These are phyloP conservation scores for Pelodiscus sinensis DNA, from an alignment of 2,113 vertebrate species.

Conservation along the genomic window DNA sequence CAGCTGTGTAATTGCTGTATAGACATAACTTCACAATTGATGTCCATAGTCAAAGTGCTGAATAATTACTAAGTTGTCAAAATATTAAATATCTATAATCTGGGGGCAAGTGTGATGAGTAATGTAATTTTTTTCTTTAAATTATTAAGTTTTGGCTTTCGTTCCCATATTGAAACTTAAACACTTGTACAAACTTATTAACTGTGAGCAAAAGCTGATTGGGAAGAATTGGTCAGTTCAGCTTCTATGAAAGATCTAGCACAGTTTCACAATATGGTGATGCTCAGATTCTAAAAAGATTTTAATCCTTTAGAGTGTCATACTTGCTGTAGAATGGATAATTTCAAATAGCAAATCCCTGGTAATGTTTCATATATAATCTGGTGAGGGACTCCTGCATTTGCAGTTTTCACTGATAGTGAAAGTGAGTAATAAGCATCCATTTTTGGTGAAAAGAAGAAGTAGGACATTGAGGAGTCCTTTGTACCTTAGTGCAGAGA, in stretches of 20 bases:
- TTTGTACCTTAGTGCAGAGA: neutral
- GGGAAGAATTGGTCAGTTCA: neutral
- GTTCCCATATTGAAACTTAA: conserved; percentile 27
- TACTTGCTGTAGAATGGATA: neutral
- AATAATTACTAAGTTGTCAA: conserved; percentile 33
- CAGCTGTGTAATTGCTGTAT: neutral
- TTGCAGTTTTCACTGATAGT: neutral
- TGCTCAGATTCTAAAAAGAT: neutral
- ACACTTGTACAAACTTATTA: conserved; percentile 48
- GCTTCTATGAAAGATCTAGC: neutral
- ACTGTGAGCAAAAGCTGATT: neutral
- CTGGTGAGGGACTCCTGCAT: neutral
- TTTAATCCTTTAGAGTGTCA: neutral
- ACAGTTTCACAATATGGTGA: neutral
- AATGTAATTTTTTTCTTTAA: conserved; percentile 4
- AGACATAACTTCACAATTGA: neutral
- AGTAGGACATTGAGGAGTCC: neutral
- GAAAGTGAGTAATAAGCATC: neutral
- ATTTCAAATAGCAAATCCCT: neutral
- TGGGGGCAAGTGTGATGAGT: conserved; percentile 14
- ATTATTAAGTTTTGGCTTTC: conserved; percentile 38
- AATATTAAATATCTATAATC: neutral
- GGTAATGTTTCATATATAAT: neutral
- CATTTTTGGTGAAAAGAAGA: neutral
- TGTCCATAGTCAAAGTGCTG: conserved; percentile 45